Base-by-base conservation (phyloP, 2,113 vertebrate species). In the Thinocorus orbignyianus region DNA sequence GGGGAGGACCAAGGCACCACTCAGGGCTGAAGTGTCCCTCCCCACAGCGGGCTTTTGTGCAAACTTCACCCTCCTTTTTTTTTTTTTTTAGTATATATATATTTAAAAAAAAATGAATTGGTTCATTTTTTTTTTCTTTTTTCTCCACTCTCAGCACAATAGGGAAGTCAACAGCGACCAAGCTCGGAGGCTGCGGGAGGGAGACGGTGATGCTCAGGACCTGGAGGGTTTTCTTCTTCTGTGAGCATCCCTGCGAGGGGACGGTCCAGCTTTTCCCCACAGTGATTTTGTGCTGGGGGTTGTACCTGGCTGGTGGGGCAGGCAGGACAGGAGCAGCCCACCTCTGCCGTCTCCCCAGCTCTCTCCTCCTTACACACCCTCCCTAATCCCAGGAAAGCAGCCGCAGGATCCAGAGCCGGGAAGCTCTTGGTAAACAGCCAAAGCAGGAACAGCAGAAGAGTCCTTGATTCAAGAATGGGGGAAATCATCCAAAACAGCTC, bases 301-400 rank as follows among this genome's bases (percentile, higher is more conserved):
- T 72, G 26, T 72, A 4, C 46, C 35, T 42, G 64, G 17, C 42
- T 65, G 74, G 17, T 31, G 35, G 69, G 12, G 13, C 31, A 82
- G 54, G 49, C 31, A 35, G 68, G 72, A 11, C 6, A 3, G 52
- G 58, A 92, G 51, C 60, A 93, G 68, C 44, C 9, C 35, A 44
- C 2, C 20, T 49, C 37, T 76, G 41, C 0, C 0, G 7, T 41
- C 31, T 80, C 31, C 35, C 14, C 51, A 39, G 22, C 0, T 0
- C 65, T 46, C 33, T 28, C 57, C 60, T 87, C 55, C 46, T 74
- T 52, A 46, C 68, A 54, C 3, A 3, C 44, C 26, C 69, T 78
- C 49, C 26, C 77, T 61, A 83, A 28, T 73, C 68, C 82, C 9
- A 1, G 64, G 60, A 94, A 78, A 89, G 57, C 55, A 88, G 72